Evolutionary conservation across 2,113 vertebrate species (phyloP).

Genomic region (Oenanthe melanoleuca): DNA sequence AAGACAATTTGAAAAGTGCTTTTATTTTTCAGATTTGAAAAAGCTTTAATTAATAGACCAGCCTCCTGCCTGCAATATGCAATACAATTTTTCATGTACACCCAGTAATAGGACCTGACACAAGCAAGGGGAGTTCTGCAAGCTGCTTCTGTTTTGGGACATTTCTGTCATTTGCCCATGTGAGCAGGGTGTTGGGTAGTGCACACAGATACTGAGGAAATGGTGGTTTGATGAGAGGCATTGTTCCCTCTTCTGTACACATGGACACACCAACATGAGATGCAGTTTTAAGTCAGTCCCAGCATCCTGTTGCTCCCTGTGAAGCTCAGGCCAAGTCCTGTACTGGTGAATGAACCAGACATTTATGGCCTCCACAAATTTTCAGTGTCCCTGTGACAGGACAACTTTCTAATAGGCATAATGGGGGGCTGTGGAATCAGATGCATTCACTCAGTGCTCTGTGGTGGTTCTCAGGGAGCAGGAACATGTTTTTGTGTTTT

Average conservation of each 20-base stretch:
- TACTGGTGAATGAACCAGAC: neutral
- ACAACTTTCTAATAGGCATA: neutral
- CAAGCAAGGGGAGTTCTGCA: neutral
- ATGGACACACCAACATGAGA: neutral
- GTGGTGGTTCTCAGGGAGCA: neutral
- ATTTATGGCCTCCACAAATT: neutral
- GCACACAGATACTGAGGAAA: neutral
- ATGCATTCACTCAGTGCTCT: neutral
- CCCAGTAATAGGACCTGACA: neutral
- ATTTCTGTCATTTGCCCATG: neutral
- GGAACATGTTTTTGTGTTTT: neutral
- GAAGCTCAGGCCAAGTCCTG: neutral
- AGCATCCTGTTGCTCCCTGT: neutral
- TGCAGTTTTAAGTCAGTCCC: neutral
- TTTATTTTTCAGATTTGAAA: neutral
- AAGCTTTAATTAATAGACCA: neutral
- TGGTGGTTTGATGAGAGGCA: neutral
- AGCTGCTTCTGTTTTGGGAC: neutral
- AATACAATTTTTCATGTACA: neutral
- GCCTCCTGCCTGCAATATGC: neutral
- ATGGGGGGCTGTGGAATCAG: neutral
- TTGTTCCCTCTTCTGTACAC: fast-evolving
- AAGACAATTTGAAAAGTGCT: neutral
- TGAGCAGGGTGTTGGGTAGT: neutral
- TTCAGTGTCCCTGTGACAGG: neutral